Evolutionary conservation across 2,888 invertebrate genomes (phyloP).

Genomic region (Meganola albula): DNA sequence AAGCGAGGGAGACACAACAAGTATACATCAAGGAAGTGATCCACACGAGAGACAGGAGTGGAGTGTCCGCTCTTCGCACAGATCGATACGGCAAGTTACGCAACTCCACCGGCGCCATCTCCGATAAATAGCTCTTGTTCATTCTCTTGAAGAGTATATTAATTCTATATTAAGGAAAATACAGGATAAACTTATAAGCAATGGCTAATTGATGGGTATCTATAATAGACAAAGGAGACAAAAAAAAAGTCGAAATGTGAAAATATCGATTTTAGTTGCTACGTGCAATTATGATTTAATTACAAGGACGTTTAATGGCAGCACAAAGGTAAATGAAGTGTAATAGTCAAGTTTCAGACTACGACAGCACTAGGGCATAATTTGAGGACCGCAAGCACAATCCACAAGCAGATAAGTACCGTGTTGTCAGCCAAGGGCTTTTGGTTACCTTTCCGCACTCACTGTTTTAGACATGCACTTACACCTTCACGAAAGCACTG

Average conservation of each 20-base stretch:
- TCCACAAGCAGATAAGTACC: conserved; percentile 36
- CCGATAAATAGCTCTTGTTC: conserved; percentile 37
- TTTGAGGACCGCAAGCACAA: conserved; percentile 44
- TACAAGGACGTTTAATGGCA: conserved; percentile 23
- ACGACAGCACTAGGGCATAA: conserved; percentile 33
- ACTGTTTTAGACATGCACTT: conserved; percentile 64
- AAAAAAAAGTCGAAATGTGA: conserved; percentile 16
- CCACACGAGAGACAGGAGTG: conserved; percentile 45
- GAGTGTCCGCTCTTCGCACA: conserved; percentile 56
- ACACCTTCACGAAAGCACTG: conserved; percentile 65
- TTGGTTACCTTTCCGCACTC: conserved; percentile 50
- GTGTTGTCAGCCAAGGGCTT: conserved; percentile 22
- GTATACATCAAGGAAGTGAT: conserved; percentile 34
- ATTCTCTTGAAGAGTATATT: conserved; percentile 5
- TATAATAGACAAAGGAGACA: conserved; percentile 20
- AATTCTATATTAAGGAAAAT: too few relatives aligned
- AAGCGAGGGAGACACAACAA: too few relatives aligned
- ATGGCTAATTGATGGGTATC: too few relatives aligned
- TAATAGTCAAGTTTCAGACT: conserved; percentile 36
- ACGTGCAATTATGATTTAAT: conserved; percentile 29
- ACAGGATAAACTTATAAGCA: too few relatives aligned
- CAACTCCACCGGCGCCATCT: conserved; percentile 64
- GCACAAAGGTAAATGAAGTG: conserved; percentile 54
- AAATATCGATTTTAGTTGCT: conserved; percentile 16
- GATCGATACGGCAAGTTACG: conserved; percentile 74